Conservation (phyloP, 2,888 invertebrate genomes). For the Pteria penguin region DNA sequence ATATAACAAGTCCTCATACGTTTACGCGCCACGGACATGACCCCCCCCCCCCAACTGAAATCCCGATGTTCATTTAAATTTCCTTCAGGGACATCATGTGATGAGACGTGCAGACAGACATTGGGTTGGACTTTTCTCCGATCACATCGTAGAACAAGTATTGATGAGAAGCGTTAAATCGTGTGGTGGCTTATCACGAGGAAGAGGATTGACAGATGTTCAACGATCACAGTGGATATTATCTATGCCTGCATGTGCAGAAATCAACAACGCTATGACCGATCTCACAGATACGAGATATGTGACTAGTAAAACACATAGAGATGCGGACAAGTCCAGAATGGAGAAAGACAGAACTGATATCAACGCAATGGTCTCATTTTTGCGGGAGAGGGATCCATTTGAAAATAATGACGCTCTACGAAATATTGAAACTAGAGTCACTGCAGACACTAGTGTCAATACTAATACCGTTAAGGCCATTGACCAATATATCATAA, state of each 20-base stretch:
- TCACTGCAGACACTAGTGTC: constrained; percentile 36
- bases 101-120: constrained; percentile 51
- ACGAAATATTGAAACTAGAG: constrained; percentile 55
- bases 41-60: no score
- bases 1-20: constrained; percentile 45
- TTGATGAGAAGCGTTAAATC: no score
- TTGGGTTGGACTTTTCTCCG: no score
- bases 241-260: no score
- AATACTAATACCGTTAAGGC: not conserved
- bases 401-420: constrained; percentile 46
- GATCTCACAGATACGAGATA: not conserved
- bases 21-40: constrained; percentile 48
- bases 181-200: no score
- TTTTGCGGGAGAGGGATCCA: constrained; percentile 48
- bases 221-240: no score
- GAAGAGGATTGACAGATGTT: no score
- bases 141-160: no score
- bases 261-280: no score
- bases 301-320: not conserved
- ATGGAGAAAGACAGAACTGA: no score
- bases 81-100: no score
- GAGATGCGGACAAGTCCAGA: no score
- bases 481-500: not conserved
- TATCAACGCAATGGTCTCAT: constrained; percentile 26
- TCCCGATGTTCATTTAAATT: constrained; percentile 31